Evolutionary conservation across 1,140 invertebrate species (phyloP), one percentile per base, ranked within the genome.

Genomic region (Drosophila baimaii): DNA sequence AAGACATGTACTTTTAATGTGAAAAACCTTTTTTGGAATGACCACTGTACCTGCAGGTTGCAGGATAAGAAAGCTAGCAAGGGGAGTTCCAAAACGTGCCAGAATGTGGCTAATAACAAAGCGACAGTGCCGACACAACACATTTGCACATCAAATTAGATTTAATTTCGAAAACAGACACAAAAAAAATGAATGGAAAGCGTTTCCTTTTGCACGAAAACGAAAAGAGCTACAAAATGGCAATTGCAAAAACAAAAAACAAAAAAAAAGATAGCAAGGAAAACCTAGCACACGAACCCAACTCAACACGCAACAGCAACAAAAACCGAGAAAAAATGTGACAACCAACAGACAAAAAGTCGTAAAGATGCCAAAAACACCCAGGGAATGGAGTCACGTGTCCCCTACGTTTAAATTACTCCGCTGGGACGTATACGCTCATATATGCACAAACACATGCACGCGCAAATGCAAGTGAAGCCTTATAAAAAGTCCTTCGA

Each of bases 381-480:
- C 54, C 35, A 39, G 64, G 52, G 79, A 83, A 83, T 83, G 81
- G 77, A 83, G 77, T 83, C 81, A 83, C 81, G 81, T 79, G 68
- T 57, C 65, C 71, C 62, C 43, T 58, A 52, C 54, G 61, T 62
- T 66, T 63, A 37, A 76, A 79, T 79, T 56, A 66, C 61, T 55
- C 81, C 66, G 25, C 44, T 29, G 81, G 77, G 81, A 65, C 55
- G n/a, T 39, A 35, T 43, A 49, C 35, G 19, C 29, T 37, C 31
- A 44, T 17, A 37, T 55, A 52, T 46, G 27, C 63, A 37, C 59
- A 64, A 19, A n/a, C 29, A 52, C 46, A 55, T 10, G 19, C 43
- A 62, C 13, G 39, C 12, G 52, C 31, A 33, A 55, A 52, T 61
- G 33, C 65, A 49, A 41, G 46, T 21, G 21, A 29, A 6, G 37